Conservation (phyloP, 1,140 invertebrate species). For the Caerostris darwini region DNA sequence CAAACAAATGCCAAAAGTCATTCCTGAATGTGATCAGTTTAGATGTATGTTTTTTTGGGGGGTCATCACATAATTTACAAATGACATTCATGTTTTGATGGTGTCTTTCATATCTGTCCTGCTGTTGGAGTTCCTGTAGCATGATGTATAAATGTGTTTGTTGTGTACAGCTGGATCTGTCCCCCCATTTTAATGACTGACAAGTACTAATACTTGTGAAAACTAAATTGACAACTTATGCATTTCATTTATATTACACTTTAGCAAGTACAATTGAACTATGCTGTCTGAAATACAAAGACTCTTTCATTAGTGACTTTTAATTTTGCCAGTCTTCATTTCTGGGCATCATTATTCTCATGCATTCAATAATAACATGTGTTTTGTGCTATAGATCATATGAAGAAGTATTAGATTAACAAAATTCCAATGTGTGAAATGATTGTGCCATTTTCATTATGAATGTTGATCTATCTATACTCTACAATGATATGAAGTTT, state of each 20-base stretch:
- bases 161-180: constrained; percentile 77
- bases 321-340: constrained; percentile 48
- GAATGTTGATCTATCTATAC: constrained; percentile 42
- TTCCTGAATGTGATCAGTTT: constrained; percentile 77
- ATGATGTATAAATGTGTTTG: constrained; percentile 75
- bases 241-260: constrained; percentile 71
- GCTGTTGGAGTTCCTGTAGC: constrained; percentile 77
- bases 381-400: constrained; percentile 43
- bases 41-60: constrained; percentile 59
- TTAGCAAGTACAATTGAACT: constrained; percentile 63
- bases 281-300: constrained; percentile 12
- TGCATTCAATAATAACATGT: constrained; percentile 38
- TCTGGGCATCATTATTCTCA: constrained; percentile 40
- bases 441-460: constrained; percentile 69
- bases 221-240: constrained; percentile 64
- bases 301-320: constrained; percentile 63
- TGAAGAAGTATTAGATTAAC: constrained; percentile 30
- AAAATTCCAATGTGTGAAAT: constrained; percentile 30
- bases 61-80: constrained; percentile 69
- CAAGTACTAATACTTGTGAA: constrained; percentile 55
- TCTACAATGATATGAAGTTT: background rate
- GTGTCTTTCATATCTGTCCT: constrained; percentile 78
- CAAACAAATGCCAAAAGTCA: constrained; percentile 76
- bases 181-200: constrained; percentile 73
- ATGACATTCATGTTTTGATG: constrained; percentile 76